Base-by-base conservation (phyloP, 2,113 vertebrate species). In the Calonectris borealis region DNA sequence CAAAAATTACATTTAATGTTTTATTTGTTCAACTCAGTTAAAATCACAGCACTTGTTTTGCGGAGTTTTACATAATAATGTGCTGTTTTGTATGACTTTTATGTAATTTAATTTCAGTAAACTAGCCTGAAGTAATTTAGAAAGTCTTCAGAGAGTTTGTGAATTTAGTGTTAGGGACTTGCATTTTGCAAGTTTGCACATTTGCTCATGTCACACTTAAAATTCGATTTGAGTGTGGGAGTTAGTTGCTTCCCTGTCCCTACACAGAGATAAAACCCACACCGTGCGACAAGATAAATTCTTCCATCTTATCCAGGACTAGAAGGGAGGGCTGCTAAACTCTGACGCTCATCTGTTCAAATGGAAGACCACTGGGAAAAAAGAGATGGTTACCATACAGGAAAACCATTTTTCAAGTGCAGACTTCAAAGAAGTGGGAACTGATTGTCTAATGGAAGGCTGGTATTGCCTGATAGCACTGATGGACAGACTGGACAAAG, bases 81-180 rank as follows among this genome's bases (percentile, higher is more conserved):
- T 83, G 70, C 61, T 95, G 83, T 10, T 96, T 94, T 93, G 86
- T 89, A 44, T 86, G 73, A 86, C 70, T 89, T 91, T 83, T 94
- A 83, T 70, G 75, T 96, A 96, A 97, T 94, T 80, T 54, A 80
- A 96, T 97, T 95, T 93, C 85, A 93, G 71, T 87, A 89, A 94
- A 93, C 57, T 83, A 85, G 84, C 62, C 78, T 88, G 94, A 91
- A 93, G 90, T 90, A 42, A 91, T 91, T 82, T 79, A 89, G 73
- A 87, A 80, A 62, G 82, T 94, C 90, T 83, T 90, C 82, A 85
- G 66, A 89, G 91, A 46, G 57, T 72, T 94, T 85, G 92, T 88
- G 66, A 87, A 92, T 94, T 80, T 82, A 65, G 75, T 55, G 85
- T 85, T 91, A 90, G 75, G 49, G 54, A 93, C 90, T 95, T 72